These are phyloP conservation scores for Mastacembelus armatus DNA, from an alignment of 2,797 vertebrate genomes.

Conservation along the genomic window DNA sequence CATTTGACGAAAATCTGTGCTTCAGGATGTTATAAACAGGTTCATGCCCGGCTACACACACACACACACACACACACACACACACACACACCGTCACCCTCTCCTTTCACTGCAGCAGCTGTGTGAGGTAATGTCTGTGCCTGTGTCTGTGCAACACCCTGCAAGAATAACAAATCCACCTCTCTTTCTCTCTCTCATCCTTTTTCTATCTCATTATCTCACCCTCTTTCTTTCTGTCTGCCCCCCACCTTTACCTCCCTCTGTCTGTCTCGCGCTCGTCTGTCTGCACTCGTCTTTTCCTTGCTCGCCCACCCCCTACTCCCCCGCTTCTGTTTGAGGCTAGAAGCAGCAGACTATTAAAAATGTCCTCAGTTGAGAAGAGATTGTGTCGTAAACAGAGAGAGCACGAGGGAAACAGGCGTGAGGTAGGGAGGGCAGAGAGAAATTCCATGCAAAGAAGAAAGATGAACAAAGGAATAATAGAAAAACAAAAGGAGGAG, in stretches of 20 bases:
- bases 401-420: conserved; percentile 3
- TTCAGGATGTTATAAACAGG: conserved; percentile 56
- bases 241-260: conserved; percentile 44
- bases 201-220: conserved; percentile 64
- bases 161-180: conserved; percentile 74
- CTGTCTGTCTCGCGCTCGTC: conserved; percentile 7
- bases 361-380: conserved; percentile 65
- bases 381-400: conserved; percentile 58
- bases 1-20: conserved; percentile 55
- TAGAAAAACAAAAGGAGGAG: too few relatives aligned
- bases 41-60: conserved; percentile 42
- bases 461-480: too few relatives aligned
- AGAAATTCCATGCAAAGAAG: too few relatives aligned
- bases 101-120: conserved; percentile 79
- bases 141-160: conserved; percentile 68
- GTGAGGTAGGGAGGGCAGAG: neutral
- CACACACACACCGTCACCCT: conserved; percentile 49
- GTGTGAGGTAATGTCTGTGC: conserved; percentile 81
- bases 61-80: conserved; percentile 35
- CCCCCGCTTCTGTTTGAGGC: conserved; percentile 52
- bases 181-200: conserved; percentile 52
- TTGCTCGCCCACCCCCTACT: conserved; percentile 13
- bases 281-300: conserved; percentile 24
- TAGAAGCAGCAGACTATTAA: conserved; percentile 64
- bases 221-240: conserved; percentile 48